Evolutionary conservation across 1,140 invertebrate species (phyloP).

Genomic region (Lepidurus couesii): DNA sequence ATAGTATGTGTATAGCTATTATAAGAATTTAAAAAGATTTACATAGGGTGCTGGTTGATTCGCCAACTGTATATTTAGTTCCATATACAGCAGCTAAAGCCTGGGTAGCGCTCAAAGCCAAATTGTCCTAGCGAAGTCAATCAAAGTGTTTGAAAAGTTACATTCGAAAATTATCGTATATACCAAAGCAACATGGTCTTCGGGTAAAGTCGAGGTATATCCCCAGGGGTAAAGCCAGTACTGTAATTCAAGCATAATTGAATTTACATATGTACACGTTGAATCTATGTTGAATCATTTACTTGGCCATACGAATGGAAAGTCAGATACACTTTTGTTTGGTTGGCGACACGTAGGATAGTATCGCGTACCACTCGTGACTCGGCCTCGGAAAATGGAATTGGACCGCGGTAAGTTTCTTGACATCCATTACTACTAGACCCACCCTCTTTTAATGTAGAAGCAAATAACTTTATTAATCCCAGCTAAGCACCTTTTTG

Average conservation of each 20-base stretch:
- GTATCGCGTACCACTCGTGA: conserved; percentile 51
- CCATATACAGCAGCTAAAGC: conserved; percentile 30
- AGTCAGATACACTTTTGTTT: conserved; percentile 39
- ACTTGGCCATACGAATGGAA: conserved; percentile 23
- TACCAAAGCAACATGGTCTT: conserved; percentile 41
- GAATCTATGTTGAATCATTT: not conserved
- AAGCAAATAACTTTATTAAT: not conserved
- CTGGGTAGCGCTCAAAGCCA: conserved; percentile 34
- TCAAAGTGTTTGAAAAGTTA: conserved; percentile 12
- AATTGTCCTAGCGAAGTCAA: conserved; percentile 36
- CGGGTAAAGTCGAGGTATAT: conserved; percentile 39
- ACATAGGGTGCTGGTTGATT: conserved; percentile 23
- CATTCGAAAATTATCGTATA: not conserved
- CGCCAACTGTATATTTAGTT: conserved; percentile 29
- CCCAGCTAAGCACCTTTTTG: not conserved
- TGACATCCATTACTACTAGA: conserved; percentile 52
- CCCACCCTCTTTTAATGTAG: conserved; percentile 47
- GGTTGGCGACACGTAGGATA: conserved; percentile 43
- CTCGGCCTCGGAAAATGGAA: conserved; percentile 62
- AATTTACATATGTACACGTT: not conserved
- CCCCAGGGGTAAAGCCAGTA: conserved; percentile 41
- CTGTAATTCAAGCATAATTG: conserved; percentile 12
- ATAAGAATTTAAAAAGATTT: conserved; percentile 31
- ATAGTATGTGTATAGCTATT: not conserved
- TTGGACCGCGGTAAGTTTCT: conserved; percentile 56